These are phyloP conservation scores for Pachyseris speciosa DNA, from an alignment of 64 coral and sea anemone genomes.

Conservation along the genomic window DNA sequence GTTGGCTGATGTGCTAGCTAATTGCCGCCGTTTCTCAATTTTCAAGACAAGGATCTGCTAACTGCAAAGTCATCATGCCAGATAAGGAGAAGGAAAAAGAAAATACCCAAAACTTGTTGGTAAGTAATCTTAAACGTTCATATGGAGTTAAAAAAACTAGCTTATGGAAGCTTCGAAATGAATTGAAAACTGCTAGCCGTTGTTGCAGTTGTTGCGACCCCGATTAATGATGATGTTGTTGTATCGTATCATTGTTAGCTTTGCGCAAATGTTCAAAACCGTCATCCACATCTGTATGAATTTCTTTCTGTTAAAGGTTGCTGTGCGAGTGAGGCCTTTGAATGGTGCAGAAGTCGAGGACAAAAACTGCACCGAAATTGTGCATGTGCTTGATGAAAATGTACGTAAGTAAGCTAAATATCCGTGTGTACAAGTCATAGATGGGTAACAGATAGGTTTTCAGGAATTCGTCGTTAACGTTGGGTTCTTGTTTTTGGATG, in stretches of 20 bases:
- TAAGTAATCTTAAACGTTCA: no score
- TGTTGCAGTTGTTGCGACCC: no score
- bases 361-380: slow-evolving; percentile 44
- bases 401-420: neutral
- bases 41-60: slow-evolving; percentile 15
- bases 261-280: neutral
- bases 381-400: slow-evolving; percentile 66
- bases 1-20: neutral
- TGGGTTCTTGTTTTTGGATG: no score
- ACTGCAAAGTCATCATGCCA: slow-evolving; percentile 43
- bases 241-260: neutral
- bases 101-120: slow-evolving; percentile 55
- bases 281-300: neutral
- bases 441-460: no score
- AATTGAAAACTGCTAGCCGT: no score
- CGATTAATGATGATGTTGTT: no score
- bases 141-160: no score
- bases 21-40: neutral
- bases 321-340: slow-evolving; percentile 67
- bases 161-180: no score
- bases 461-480: no score
- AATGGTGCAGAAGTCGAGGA: slow-evolving; percentile 50
- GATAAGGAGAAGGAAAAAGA: slow-evolving; percentile 57
- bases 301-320: slow-evolving; percentile 48
- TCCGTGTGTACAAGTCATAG: no score